A percentile compares a stretch with the other conserved stretches of the same genome.
These are phyloP conservation scores for Tholera decimalis DNA, from an alignment of 2,888 invertebrate species.

Conservation along the genomic window DNA sequence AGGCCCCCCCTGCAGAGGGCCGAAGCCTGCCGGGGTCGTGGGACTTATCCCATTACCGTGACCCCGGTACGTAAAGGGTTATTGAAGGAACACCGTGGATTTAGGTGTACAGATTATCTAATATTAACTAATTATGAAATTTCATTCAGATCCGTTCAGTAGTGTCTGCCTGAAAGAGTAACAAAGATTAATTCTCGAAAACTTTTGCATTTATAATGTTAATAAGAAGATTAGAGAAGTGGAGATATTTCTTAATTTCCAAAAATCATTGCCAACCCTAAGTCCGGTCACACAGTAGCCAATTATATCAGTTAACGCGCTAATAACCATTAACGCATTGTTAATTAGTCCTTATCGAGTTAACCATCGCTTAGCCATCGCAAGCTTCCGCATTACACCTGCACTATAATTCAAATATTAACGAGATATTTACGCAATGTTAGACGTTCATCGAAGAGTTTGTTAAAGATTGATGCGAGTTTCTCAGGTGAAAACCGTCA, in stretches of 20 bases:
- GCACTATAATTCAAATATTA: conserved; percentile 28
- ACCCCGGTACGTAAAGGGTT: no score
- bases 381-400: conserved; percentile 50
- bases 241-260: background rate
- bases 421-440: background rate
- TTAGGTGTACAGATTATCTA: no score
- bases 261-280: conserved; percentile 24
- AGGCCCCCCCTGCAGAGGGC: no score
- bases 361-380: conserved; percentile 54
- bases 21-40: no score
- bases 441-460: conserved; percentile 20
- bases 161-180: no score
- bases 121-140: no score
- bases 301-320: conserved; percentile 62
- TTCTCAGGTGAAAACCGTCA: background rate
- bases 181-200: no score
- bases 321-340: conserved; percentile 62
- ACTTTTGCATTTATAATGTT: no score
- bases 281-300: conserved; percentile 50
- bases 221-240: no score
- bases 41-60: no score
- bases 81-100: no score
- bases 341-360: conserved; percentile 65
- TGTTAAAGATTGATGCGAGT: rapidly evolving
- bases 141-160: no score